Evolutionary conservation across 2,113 vertebrate genomes (phyloP).

Genomic region (Pelmatolapia mariae): DNA sequence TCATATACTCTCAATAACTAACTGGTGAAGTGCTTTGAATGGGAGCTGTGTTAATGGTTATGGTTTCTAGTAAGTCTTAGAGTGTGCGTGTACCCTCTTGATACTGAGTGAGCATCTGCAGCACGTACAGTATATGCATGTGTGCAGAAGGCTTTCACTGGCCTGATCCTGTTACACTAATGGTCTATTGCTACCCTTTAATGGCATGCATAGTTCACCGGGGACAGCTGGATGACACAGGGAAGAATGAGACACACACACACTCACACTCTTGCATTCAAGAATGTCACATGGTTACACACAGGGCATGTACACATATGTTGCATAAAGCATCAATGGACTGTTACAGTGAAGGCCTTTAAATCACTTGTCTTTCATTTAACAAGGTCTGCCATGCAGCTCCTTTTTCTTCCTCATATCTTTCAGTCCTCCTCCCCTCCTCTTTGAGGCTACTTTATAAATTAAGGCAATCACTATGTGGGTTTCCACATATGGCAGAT

Average conservation of each 20-base stretch:
- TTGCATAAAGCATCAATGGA: background rate
- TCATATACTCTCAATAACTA: background rate
- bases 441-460: background rate
- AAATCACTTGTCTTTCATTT: conserved; percentile 1
- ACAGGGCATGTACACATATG: background rate
- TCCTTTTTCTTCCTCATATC: background rate
- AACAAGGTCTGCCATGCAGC: background rate
- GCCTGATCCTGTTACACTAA: conserved; percentile 36
- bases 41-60: background rate
- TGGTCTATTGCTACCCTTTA: conserved; percentile 5
- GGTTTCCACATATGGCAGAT: background rate
- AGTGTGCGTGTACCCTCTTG: background rate
- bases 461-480: background rate
- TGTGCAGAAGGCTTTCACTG: background rate
- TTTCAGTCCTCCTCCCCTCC: background rate
- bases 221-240: conserved; percentile 44
- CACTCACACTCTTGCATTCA: background rate
- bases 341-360: conserved; percentile 1
- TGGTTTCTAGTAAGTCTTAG: background rate
- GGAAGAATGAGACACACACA: background rate
- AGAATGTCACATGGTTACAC: background rate
- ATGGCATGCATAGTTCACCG: conserved; percentile 7
- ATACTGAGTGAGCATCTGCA: background rate
- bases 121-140: background rate
- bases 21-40: background rate